Evolutionary conservation across 2,888 invertebrate genomes (phyloP).

Genomic region (Drosophila prolongata): DNA sequence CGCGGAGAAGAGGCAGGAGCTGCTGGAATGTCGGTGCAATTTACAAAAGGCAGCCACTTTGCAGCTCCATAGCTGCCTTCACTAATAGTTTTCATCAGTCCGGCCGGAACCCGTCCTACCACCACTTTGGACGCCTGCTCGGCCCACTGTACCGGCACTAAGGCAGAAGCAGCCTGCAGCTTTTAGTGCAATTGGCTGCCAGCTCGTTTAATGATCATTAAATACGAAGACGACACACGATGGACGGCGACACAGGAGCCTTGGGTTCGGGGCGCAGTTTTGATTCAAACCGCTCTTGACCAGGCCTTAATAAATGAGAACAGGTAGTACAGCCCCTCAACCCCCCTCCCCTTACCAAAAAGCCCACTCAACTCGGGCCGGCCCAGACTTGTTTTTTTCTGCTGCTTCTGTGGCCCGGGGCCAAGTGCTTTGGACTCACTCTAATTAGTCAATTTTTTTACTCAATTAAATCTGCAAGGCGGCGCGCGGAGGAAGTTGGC

Average conservation of each 20-base stretch:
- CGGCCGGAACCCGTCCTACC: conserved; percentile 22
- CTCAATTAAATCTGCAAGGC: conserved; percentile 75
- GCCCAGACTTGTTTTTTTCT: conserved; percentile 63
- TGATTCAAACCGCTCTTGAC: conserved; percentile 80
- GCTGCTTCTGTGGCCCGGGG: conserved; percentile 61
- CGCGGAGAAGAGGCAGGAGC: conserved; percentile 45
- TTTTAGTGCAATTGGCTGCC: conserved; percentile 79
- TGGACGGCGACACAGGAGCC: conserved; percentile 30
- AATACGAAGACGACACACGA: conserved; percentile 76
- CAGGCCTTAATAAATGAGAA: conserved; percentile 78
- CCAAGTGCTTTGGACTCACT: conserved; percentile 76
- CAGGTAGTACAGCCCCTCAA: conserved; percentile 51
- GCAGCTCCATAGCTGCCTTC: conserved; percentile 57
- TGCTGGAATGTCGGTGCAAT: conserved; percentile 69
- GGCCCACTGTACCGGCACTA: conserved; percentile 17
- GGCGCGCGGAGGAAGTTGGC: conserved; percentile 14
- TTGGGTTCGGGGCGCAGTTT: conserved; percentile 50
- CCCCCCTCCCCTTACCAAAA: conserved; percentile 33
- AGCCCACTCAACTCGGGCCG: conserved; percentile 20
- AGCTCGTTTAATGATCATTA: conserved; percentile 79
- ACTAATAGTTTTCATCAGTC: conserved; percentile 79
- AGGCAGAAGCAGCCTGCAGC: conserved; percentile 60
- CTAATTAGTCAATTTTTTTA: conserved; percentile 79
- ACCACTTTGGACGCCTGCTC: background rate
- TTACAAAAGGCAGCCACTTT: conserved; percentile 69